Conservation (phyloP, 2,113 vertebrate species). For the Menura novaehollandiae region DNA sequence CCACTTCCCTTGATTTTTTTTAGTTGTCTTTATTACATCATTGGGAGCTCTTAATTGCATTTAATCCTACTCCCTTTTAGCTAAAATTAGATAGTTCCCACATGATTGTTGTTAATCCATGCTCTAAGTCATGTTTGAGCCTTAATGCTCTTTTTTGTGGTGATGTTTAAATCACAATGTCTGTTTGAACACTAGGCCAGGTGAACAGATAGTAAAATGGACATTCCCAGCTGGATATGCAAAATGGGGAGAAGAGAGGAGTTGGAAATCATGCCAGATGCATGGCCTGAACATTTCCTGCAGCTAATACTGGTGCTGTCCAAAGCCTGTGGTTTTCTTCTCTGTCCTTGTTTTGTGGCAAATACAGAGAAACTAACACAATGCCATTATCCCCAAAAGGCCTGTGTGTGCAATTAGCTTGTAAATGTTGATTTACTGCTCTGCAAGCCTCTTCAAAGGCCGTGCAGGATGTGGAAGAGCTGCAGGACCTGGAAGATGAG, state of each 20-base stretch:
- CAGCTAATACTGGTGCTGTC: neutral
- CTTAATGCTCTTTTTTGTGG: neutral
- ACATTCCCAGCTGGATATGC: neutral
- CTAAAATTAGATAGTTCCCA: neutral
- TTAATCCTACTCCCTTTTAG: constrained; percentile 12
- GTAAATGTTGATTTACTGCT: neutral
- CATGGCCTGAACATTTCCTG: neutral
- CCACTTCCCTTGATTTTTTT: neutral
- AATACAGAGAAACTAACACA: neutral
- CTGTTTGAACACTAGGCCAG: neutral
- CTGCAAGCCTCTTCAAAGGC: neutral
- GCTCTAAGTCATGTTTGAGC: neutral
- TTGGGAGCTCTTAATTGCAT: constrained; percentile 39
- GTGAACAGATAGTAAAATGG: neutral
- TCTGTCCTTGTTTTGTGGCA: neutral
- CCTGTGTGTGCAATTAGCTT: neutral
- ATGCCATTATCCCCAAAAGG: neutral
- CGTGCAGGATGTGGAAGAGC: neutral
- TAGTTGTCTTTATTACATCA: constrained; percentile 13
- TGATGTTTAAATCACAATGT: neutral
- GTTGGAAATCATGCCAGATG: neutral
- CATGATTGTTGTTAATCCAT: neutral
- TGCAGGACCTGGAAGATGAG: neutral
- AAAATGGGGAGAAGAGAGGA: neutral
- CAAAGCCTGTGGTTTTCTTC: neutral